phyloP scores from a whole-genome alignment of 2,797 vertebrate genomes.

The Staurois parvus region DNA sequence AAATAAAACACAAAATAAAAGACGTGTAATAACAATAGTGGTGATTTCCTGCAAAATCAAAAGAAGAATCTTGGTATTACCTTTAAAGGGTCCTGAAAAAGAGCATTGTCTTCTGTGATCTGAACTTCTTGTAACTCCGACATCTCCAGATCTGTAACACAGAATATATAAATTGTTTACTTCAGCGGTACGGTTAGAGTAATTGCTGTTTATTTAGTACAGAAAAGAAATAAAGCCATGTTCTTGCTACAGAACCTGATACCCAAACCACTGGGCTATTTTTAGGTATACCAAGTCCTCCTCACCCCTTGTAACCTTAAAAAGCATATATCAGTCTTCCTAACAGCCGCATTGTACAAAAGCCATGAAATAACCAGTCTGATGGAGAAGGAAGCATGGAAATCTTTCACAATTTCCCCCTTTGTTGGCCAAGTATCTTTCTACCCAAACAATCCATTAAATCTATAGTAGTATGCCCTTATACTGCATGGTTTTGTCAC shows the following conservation, averaged over 20 bases:
- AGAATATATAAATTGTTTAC: not conserved
- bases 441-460: not conserved
- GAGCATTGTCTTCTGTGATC: slow-evolving; percentile 89
- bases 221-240: not conserved
- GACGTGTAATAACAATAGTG: not conserved
- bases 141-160: slow-evolving; percentile 73
- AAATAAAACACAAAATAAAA: slow-evolving; percentile 55
- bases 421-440: not conserved
- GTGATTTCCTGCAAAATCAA: not conserved
- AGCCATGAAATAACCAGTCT: not conserved
- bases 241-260: slow-evolving; percentile 16
- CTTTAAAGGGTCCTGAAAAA: slow-evolving; percentile 82
- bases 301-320: slow-evolving; percentile 33
- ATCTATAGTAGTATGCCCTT: not conserved
- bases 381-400: not conserved
- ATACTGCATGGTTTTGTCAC: not conserved
- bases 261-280: not conserved
- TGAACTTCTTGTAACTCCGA: slow-evolving; percentile 91
- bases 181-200: not conserved
- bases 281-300: not conserved
- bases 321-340: not conserved
- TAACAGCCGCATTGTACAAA: not conserved
- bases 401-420: not conserved
- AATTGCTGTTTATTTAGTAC: slow-evolving; percentile 18
- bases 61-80: slow-evolving; percentile 64